Evolutionary conservation across 2,113 vertebrate species (phyloP).

Genomic region (Gnathonemus longibarbis): DNA sequence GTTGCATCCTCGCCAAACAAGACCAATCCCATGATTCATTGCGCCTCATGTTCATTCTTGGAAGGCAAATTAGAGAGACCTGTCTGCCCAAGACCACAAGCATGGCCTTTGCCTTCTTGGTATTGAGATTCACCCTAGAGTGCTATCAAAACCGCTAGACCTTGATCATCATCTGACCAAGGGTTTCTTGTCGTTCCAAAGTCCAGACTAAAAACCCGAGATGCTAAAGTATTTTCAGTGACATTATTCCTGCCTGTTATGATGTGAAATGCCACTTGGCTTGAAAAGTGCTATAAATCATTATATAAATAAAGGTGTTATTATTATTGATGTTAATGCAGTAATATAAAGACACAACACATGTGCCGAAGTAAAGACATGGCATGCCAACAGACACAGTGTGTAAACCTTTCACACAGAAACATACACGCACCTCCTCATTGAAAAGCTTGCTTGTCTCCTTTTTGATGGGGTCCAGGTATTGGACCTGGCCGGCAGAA

Average conservation of each 20-base stretch:
- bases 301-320: background rate
- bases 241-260: background rate
- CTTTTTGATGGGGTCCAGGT: conserved; percentile 85
- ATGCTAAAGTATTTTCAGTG: background rate
- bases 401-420: background rate
- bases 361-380: background rate
- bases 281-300: background rate
- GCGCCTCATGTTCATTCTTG: background rate
- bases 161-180: background rate
- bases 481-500: conserved; percentile 83
- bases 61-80: background rate
- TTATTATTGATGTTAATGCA: background rate
- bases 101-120: background rate
- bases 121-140: background rate
- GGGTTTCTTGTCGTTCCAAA: background rate
- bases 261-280: background rate
- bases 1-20: background rate
- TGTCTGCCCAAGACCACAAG: background rate
- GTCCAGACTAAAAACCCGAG: background rate
- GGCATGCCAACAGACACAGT: background rate
- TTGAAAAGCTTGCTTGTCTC: conserved; percentile 86
- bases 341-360: background rate
- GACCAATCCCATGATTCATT: background rate
- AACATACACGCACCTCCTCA: conserved; percentile 67
- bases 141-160: background rate